A percentile compares a stretch with the other conserved stretches of the same genome.
These are phyloP conservation scores for Machimus atricapillus DNA, from an alignment of 2,888 invertebrate species.

Conservation along the genomic window DNA sequence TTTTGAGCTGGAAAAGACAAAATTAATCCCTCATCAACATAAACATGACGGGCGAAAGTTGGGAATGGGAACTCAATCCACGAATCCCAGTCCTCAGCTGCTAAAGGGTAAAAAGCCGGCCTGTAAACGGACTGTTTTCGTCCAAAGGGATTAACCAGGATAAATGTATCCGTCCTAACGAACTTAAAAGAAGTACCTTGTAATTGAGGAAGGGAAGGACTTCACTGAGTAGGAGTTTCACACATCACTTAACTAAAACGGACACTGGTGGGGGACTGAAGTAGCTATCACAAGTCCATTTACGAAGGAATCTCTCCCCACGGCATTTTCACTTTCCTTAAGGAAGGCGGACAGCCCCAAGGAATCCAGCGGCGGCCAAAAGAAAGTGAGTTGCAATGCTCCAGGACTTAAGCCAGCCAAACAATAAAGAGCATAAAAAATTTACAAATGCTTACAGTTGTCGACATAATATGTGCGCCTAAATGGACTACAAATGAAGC, in stretches of 20 bases:
- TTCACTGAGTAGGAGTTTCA: background rate
- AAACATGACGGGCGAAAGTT: background rate
- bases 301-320: background rate
- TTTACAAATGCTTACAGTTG: background rate
- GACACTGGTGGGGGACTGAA: background rate
- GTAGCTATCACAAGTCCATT: background rate
- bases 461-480: background rate
- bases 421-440: background rate
- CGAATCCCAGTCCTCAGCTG: background rate
- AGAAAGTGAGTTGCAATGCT: background rate
- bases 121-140: background rate
- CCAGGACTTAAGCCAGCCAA: background rate
- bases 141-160: background rate
- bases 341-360: background rate
- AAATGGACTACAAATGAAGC: background rate
- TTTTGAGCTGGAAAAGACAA: background rate
- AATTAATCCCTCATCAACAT: background rate
- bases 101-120: background rate
- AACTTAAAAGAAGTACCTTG: background rate
- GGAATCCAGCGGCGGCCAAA: background rate
- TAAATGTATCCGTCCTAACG: background rate
- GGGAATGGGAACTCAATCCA: background rate
- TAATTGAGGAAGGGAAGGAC: background rate
- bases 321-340: background rate
- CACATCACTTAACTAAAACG: background rate